Conservation (phyloP, 2,797 vertebrate genomes). For the Bryconaethiops microstoma region DNA sequence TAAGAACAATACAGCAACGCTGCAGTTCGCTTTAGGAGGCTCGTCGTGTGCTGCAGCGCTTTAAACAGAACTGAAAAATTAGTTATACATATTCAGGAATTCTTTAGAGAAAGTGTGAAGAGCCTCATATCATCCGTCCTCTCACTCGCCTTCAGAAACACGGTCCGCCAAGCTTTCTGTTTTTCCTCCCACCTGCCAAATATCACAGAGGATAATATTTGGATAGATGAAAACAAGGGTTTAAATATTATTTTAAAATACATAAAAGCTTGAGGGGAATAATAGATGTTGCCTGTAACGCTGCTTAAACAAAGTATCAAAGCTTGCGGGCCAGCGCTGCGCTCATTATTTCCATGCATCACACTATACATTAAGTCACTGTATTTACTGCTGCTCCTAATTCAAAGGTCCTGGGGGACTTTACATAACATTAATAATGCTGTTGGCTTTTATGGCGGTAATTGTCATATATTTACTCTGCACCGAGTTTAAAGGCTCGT, state of each 20-base stretch:
- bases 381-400: conserved; percentile 48
- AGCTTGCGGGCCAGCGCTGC: conserved; percentile 19
- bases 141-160: conserved; percentile 28
- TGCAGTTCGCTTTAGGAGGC: no score
- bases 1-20: no score
- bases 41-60: no score
- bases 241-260: neutral
- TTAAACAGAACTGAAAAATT: neutral
- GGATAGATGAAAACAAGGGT: neutral
- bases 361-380: conserved; percentile 60
- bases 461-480: conserved; percentile 29
- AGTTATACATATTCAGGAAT: neutral
- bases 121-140: conserved; percentile 12
- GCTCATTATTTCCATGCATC: conserved; percentile 69
- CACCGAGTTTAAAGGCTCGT: neutral
- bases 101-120: neutral
- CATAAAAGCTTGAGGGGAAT: neutral
- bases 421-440: conserved; percentile 55
- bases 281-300: neutral
- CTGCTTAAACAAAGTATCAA: conserved; percentile 30
- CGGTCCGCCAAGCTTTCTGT: conserved; percentile 6
- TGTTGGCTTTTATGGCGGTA: conserved; percentile 34
- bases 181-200: conserved; percentile 17
- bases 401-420: conserved; percentile 51
- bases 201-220: conserved; percentile 12